Base-by-base conservation (phyloP, 2,888 invertebrate species). In the Rhagophthalmus giganteus region DNA sequence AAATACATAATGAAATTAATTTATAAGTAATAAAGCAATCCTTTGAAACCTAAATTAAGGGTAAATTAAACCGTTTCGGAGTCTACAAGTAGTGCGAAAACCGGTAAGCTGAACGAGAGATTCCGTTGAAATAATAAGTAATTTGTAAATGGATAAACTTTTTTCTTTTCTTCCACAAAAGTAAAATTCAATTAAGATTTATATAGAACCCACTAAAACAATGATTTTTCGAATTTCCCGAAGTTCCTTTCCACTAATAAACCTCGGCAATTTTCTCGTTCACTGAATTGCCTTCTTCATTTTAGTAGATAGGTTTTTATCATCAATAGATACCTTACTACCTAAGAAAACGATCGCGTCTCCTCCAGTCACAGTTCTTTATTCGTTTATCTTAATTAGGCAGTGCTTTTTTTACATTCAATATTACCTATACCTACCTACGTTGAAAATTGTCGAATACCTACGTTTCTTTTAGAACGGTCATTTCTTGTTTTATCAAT, bases 251-350 rank as follows among this genome's bases (percentile, higher is more conserved):
- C n/a, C 41, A 59, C 54, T 61, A 60, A 61, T 61, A 58, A 58
- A 56, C 60, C 58, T 41, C 55, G 24, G 61, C 62, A 63, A 65
- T 65, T 65, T 65, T 63, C 63, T 53, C 60, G 57, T 63, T 62
- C 65, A 63, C 58, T 63, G 63, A 60, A 60, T 59, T 54, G 59
- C 53, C 58, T 39, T 44, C 42, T 42, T 34, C 42, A 42, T 53
- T 45, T 48, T 31, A 46, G 40, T n/a, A n/a, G n/a, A n/a, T 39
- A 35, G 38, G 41, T 46, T 51, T 55, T 47, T 42, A 41, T 45
- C 38, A 37, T n/a, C n/a, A n/a, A n/a, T n/a, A n/a, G n/a, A n/a
- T n/a, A n/a, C n/a, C n/a, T n/a, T n/a, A n/a, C n/a, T n/a, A n/a
- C n/a, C n/a, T n/a, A n/a, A n/a, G n/a, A n/a, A n/a, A n/a, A n/a